Base-by-base conservation (phyloP, 2,888 invertebrate genomes). In the Corythucha ciliata region DNA sequence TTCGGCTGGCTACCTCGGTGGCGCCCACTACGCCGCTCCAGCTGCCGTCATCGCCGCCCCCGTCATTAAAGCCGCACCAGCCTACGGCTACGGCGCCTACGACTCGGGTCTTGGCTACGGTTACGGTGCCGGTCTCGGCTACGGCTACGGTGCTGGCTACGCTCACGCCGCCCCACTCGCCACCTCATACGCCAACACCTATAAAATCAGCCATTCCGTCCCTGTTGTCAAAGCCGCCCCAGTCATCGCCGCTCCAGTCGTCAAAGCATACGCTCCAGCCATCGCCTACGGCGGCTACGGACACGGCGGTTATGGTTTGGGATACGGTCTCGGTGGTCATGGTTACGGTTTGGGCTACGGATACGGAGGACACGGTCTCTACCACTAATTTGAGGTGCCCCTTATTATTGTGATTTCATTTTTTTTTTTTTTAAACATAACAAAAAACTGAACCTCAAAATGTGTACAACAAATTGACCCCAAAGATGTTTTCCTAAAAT, bases 121-220 rank as follows among this genome's bases (percentile, higher is more conserved):
- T 14, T 32, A 33, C 12, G 32, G 33, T 2, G 29, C 18, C 7
- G 34, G 36, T 18, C 16, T 16, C 25, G 41, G 22, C 12, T n/a
- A 29, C n/a, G 29, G 14, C 22, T 25, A 24, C 49, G 63, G 61
- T 52, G 63, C 64, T 5, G 34, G 63, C 53, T 55, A 61, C 8
- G 63, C 63, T 56, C 55, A 60, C 5, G 40, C 32, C 32, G 48
- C 44, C 39, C 54, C 55, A 20, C 45, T 49, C 14, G 78, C 78
- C 58, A 77, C 78, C 59, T 78, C 78, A 58, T 79, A 79, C 66
- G 74, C 79, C 61, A 79, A 78, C 70, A 73, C 76, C 58, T 74
- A 78, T 48, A 54, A 52, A 26, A 29, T 51, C n/a, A 45, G 50
- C 14, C 24, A 39, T 8, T 39, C 46, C 10, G 42, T 51, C 18